Base-by-base conservation (phyloP, 2,113 vertebrate genomes). In the Neolamprologus devosi region DNA sequence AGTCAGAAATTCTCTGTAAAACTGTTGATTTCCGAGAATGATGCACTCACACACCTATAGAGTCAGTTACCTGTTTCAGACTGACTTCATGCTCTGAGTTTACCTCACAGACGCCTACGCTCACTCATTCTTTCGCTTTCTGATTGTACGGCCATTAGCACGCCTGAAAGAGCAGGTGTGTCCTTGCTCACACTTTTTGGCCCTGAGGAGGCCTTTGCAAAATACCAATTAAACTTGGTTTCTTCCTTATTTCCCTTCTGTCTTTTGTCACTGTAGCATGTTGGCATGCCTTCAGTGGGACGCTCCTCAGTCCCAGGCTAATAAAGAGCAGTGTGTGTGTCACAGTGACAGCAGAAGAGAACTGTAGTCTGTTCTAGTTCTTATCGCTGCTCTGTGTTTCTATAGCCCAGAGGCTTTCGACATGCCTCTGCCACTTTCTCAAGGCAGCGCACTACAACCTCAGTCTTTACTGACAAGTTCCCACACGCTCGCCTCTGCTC, bases 391-490 rank as follows among this genome's bases (percentile, higher is more conserved):
- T 79, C 8, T 89, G 79, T 95, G 91, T 95, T 95, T 94, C 92
- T 93, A 89, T 89, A 94, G 89, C 93, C 88, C 86, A 10, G 33
- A 93, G 93, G 93, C 87, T 92, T 49, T 86, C 19, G 0, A 88
- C 94, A 93, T 93, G 91, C 88, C 90, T 93, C 81, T 86, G 87
- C 87, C 89, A 85, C 84, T 93, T 91, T 95, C 90, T 68, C 85
- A 92, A 93, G 91, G 84, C 90, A 88, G 70, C 2, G 4, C 73
- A 89, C 58, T 86, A 84, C 42, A n/a, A 92, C 91, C 89, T 87
- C 12, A 57, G 68, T 88, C 51, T 89, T 65, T 70, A 57, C 86
- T 85, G 90, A 94, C 94, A 94, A 88, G 96, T 95, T 94, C 88
- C 86, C 89, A 95, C 96, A 94, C 2, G 93, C 68, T 88, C 80